phyloP scores from a whole-genome alignment of 2,888 invertebrate genomes.

The Emmelina monodactyla region DNA sequence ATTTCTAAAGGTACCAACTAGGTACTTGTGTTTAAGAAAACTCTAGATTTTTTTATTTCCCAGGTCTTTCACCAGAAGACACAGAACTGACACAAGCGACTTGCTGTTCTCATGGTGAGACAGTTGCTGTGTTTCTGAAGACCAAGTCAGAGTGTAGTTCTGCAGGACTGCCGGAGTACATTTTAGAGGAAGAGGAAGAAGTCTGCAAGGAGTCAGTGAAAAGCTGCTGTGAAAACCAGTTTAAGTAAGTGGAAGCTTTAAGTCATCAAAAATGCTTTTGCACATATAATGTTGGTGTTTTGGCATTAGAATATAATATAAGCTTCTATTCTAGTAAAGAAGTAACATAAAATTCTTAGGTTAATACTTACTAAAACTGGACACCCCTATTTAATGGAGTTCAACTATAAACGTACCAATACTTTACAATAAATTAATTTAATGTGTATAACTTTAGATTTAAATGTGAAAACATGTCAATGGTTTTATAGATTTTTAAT shows the following conservation, averaged over 20 bases:
- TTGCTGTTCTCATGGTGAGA: slow-evolving; percentile 36
- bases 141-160: slow-evolving; percentile 23
- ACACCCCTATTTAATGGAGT: too few relatives aligned
- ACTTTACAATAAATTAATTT: too few relatives aligned
- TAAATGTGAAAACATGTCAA: too few relatives aligned
- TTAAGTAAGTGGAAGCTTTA: slow-evolving; percentile 26
- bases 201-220: slow-evolving; percentile 25
- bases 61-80: slow-evolving; percentile 35
- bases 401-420: too few relatives aligned
- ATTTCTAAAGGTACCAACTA: too few relatives aligned
- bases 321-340: too few relatives aligned
- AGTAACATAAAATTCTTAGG: too few relatives aligned
- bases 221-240: slow-evolving; percentile 33
- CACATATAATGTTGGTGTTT: neutral
- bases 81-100: slow-evolving; percentile 26
- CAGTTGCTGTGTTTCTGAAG: slow-evolving; percentile 19
- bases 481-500: too few relatives aligned
- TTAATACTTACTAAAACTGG: too few relatives aligned
- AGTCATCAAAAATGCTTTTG: neutral
- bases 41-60: slow-evolving; percentile 4
- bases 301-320: too few relatives aligned
- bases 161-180: slow-evolving; percentile 26
- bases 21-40: too few relatives aligned
- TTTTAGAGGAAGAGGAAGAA: slow-evolving; percentile 25
- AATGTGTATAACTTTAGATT: too few relatives aligned